Evolutionary conservation across 2,888 invertebrate genomes (phyloP), one percentile per base, ranked within the genome.

Genomic region (Holacanthella duospinosa): DNA sequence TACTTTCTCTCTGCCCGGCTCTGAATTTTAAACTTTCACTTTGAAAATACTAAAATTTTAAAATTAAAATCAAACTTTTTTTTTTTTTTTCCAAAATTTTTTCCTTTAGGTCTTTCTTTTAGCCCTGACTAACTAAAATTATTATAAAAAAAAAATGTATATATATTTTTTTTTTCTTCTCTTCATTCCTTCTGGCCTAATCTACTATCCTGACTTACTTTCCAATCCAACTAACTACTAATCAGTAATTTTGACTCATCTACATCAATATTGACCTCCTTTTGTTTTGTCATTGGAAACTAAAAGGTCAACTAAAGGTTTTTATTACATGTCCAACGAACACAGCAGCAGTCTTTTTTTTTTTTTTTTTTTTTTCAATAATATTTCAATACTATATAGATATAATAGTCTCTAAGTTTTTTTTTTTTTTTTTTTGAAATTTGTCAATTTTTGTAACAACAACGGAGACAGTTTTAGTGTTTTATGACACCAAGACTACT

Each of bases 391-490:
- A 12, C 36, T 36, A 36, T 36, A 12, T 36, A 12, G 9, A 36
- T 12, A 36, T 16, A 36, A 36, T 55, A 26, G n/a, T n/a, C n/a
- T n/a, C n/a, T n/a, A n/a, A n/a, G n/a, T n/a, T n/a, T n/a, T n/a
- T n/a, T n/a, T n/a, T n/a, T n/a, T n/a, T n/a, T n/a, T n/a, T n/a
- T n/a, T n/a, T n/a, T n/a, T n/a, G n/a, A n/a, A n/a, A n/a, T n/a
- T n/a, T n/a, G n/a, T n/a, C n/a, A n/a, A n/a, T n/a, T n/a, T n/a
- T n/a, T n/a, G n/a, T n/a, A n/a, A n/a, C n/a, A n/a, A n/a, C n/a
- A n/a, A n/a, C n/a, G n/a, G 60, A 57, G 64, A 68, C 68, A 64
- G 64, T 66, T 68, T 68, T 68, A 66, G 64, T 68, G 66, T 62
- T 68, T 66, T 68, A 66, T 64, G 62, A 64, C 61, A 36, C 55